These are phyloP conservation scores for Caenorhabditis macrosperma DNA, from an alignment of 2,888 invertebrate species.

Conservation along the genomic window DNA sequence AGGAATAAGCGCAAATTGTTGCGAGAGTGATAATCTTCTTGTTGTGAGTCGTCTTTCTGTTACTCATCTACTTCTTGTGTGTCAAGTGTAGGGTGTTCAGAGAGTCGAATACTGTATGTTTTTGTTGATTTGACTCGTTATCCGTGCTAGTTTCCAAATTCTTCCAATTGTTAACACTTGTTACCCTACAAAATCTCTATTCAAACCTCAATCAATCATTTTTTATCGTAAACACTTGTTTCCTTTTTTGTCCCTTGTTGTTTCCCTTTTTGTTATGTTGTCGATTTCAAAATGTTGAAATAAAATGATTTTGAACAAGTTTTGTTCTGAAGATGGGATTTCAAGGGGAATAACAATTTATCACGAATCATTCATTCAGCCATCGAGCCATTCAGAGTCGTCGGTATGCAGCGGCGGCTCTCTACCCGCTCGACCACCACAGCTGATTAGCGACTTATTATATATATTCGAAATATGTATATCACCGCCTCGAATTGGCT, in stretches of 20 bases:
- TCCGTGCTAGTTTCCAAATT: conserved; percentile 18
- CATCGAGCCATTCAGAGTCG: too few relatives aligned
- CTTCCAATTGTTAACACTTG: conserved; percentile 26
- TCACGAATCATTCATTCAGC: conserved; percentile 4
- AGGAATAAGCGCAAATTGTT: conserved; percentile 28
- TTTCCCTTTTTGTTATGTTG: conserved; percentile 50
- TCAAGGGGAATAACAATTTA: conserved; percentile 7
- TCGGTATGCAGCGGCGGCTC: conserved; percentile 10
- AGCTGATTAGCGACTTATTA: conserved; percentile 57
- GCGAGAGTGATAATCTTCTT: conserved; percentile 61
- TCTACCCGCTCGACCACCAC: conserved; percentile 19
- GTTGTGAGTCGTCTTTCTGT: conserved; percentile 44
- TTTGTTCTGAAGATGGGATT: background rate
- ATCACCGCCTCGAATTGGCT: too few relatives aligned
- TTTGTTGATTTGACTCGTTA: conserved; percentile 62
- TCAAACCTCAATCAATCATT: conserved; percentile 1
- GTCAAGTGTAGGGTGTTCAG: background rate
- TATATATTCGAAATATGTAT: conserved; percentile 46
- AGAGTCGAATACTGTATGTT: conserved; percentile 43
- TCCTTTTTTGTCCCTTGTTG: conserved; percentile 36
- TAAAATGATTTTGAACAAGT: background rate
- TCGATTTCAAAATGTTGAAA: conserved; percentile 35
- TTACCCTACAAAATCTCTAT: conserved; percentile 13
- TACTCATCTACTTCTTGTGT: background rate
- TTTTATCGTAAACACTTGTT: conserved; percentile 49